A percentile compares a stretch with the other conserved stretches of the same genome.
Evolutionary conservation across 2,888 invertebrate species (phyloP).

Genomic region (Aproaerema taeniolella): DNA sequence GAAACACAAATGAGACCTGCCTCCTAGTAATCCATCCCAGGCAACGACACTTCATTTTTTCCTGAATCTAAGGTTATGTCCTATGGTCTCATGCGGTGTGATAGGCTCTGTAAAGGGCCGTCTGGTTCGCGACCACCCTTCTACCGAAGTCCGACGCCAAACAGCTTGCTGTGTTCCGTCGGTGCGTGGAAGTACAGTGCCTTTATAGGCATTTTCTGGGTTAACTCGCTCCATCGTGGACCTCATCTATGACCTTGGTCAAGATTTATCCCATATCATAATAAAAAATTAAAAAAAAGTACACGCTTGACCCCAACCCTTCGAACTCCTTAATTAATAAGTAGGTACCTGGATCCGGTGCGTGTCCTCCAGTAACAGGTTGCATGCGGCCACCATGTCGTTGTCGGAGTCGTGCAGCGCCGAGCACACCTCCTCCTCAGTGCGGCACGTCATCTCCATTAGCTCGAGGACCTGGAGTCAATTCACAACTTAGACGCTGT

Average conservation of each 20-base stretch:
- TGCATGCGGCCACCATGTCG: constrained; percentile 89
- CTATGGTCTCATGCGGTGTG: no score
- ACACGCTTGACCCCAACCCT: not conserved
- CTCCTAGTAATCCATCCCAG: no score
- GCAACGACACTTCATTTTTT: no score
- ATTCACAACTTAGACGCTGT: no score
- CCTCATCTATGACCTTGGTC: not conserved
- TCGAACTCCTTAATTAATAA: not conserved
- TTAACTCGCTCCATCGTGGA: not conserved
- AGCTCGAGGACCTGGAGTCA: constrained; percentile 84
- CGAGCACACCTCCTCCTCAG: constrained; percentile 93
- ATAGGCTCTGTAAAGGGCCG: no score
- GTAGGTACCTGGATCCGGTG: constrained; percentile 72
- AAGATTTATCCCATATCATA: not conserved
- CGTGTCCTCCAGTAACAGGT: constrained; percentile 86
- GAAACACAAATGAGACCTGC: no score
- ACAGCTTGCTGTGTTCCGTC: no score
- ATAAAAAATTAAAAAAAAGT: not conserved
- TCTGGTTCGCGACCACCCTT: no score
- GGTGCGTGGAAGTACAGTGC: no score
- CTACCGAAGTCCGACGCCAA: no score
- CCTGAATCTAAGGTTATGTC: no score
- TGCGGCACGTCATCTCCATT: constrained; percentile 93
- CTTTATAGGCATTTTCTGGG: not conserved
- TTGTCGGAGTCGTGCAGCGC: constrained; percentile 96